Conservation (phyloP, 2,888 invertebrate genomes). For the Antheraea assamensis region DNA sequence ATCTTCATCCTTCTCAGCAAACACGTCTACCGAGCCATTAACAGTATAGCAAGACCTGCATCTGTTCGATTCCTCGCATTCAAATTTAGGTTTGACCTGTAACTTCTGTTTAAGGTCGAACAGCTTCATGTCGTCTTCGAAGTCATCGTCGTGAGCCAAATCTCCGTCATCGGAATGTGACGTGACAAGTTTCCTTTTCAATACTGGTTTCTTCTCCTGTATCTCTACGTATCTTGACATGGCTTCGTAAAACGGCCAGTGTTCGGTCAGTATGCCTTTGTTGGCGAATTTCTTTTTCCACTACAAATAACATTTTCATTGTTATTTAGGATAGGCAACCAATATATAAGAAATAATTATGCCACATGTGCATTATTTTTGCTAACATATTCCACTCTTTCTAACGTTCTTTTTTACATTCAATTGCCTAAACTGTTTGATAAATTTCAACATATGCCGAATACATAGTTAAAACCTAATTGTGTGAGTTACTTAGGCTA, state of each 20-base stretch:
- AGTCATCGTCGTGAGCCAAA: conserved; percentile 47
- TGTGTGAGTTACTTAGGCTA: too few species aligned
- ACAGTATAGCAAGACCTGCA: conserved; percentile 63
- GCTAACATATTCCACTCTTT: too few species aligned
- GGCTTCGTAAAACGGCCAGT: conserved; percentile 71
- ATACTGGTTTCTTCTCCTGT: conserved; percentile 37
- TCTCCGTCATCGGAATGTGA: conserved; percentile 37
- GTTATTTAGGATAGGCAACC: too few species aligned
- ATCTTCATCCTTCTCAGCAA: conserved; percentile 52
- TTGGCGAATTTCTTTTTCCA: conserved; percentile 74
- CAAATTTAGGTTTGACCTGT: conserved; percentile 54
- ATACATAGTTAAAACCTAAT: too few species aligned
- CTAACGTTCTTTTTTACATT: too few species aligned
- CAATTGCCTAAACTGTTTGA: too few species aligned
- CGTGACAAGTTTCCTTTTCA: conserved; percentile 28
- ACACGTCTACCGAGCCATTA: conserved; percentile 60
- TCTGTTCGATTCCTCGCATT: conserved; percentile 43
- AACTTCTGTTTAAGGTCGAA: conserved; percentile 65
- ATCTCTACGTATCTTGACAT: conserved; percentile 56
- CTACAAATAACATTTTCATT: conserved; percentile 43
- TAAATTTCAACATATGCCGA: too few species aligned
- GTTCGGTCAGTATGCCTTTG: conserved; percentile 69
- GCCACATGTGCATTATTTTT: too few species aligned
- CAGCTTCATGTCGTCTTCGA: conserved; percentile 70
- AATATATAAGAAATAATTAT: too few species aligned